Evolutionary conservation across 1,140 invertebrate genomes (phyloP).

Genomic region (Lasaia peninsularis): DNA sequence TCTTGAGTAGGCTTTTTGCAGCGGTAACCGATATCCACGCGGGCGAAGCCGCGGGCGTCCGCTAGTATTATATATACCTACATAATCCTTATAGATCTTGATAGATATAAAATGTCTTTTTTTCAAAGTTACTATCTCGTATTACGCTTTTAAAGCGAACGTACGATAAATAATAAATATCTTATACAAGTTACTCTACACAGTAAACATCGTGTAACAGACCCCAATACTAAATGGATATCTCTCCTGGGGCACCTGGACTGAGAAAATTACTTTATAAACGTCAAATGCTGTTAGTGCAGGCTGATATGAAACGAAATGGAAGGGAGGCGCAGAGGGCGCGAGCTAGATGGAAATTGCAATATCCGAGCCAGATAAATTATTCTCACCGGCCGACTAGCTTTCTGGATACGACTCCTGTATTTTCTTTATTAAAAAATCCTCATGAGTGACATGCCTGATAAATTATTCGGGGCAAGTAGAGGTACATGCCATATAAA

Average conservation of each 20-base stretch:
- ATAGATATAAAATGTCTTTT: neutral
- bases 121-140: neutral
- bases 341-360: conserved; percentile 51
- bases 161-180: neutral
- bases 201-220: no score
- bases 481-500: no score
- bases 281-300: conserved; percentile 35
- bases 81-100: no score
- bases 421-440: neutral
- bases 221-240: conserved; percentile 1
- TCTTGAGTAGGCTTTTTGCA: no score
- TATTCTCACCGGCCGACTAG: conserved; percentile 27
- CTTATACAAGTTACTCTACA: neutral
- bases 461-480: neutral
- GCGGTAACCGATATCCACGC: no score
- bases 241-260: neutral
- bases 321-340: conserved; percentile 34
- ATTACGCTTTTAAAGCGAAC: no score
- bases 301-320: conserved; percentile 45
- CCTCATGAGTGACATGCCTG: no score
- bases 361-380: conserved; percentile 51
- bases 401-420: conserved; percentile 26
- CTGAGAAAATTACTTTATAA: conserved; percentile 14
- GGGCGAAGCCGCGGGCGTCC: no score
- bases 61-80: no score